A percentile compares a stretch with the other conserved stretches of the same genome.
phyloP scores from a whole-genome alignment of 1,140 invertebrate species.

The Popillia japonica region DNA sequence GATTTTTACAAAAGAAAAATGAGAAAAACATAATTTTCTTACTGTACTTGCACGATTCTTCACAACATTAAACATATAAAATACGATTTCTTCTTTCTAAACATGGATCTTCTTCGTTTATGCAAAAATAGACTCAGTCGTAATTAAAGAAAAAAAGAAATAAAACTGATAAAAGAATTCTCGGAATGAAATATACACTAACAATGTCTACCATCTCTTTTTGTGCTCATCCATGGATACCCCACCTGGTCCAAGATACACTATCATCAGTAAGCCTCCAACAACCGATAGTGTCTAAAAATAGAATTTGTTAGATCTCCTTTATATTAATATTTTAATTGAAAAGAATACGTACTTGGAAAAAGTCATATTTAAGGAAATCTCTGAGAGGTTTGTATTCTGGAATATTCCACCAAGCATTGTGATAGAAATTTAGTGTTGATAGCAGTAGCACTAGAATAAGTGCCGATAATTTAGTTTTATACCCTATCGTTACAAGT shows the following conservation, averaged over 20 bases:
- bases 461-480: constrained; percentile 97
- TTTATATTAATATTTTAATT: constrained; percentile 33
- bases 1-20: not conserved
- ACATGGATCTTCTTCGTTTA: too few species aligned
- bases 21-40: not conserved
- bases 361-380: constrained; percentile 99
- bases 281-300: constrained; percentile 97
- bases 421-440: constrained; percentile 94
- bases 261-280: constrained; percentile 98
- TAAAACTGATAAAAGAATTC: constrained; percentile 17
- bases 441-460: constrained; percentile 91
- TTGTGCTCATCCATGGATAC: constrained; percentile 99
- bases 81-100: too few species aligned
- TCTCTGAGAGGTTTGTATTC: constrained; percentile 94
- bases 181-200: constrained; percentile 35
- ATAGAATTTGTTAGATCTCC: not conserved
- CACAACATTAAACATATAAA: too few species aligned
- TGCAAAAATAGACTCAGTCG: constrained; percentile 11
- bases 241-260: constrained; percentile 96
- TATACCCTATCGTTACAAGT: constrained; percentile 96
- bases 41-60: not conserved
- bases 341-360: constrained; percentile 78
- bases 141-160: not conserved
- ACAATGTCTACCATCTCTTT: constrained; percentile 87
- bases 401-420: constrained; percentile 97